Evolutionary conservation across 2,888 invertebrate genomes (phyloP), one percentile per base, ranked within the genome.

Genomic region (Pseudoips prasinana): DNA sequence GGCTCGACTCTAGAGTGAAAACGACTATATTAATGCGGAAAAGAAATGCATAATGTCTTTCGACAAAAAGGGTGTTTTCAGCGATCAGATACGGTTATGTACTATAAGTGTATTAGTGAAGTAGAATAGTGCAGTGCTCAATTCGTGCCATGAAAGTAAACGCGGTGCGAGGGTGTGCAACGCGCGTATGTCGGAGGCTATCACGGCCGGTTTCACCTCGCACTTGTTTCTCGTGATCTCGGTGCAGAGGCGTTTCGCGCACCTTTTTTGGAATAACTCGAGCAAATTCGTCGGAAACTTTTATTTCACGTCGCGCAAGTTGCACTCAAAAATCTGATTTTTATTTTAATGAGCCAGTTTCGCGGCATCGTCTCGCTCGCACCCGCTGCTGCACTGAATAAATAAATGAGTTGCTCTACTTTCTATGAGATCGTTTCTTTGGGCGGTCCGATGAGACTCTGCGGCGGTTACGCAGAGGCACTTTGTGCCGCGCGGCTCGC

Each of bases 301-400:
- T 86, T 85, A 86, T 84, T 81, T 81, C 58, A 63, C 73, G 76
- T 69, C 73, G 77, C 75, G 77, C 80, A 69, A 72, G 74, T 70
- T 84, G 83, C 81, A 85, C 84, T 87, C 83, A 61, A 78, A 83
- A 79, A 82, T 84, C 76, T 61, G 72, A 77, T 80, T 87, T 87
- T 87, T 86, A 86, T 88, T 87, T 87, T 87, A 88, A 88, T 87
- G 86, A 86, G 84, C 80, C 75, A 71, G 84, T 84, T 84, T 78
- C 67, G 75, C 72, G 59, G 65, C 60, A 58, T 69, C 66, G 58
- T 80, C 84, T 81, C 85, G 65, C 82, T 83, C 84, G 69, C 81
- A 79, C 82, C 67, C 75, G 68, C 64, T 56, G 71, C 65, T 84
- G 84, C 77, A 81, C 78, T 82, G 85, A 86, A 85, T 87, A 87